phyloP scores from a whole-genome alignment of 1,140 invertebrate genomes.

The Zaprionus nigranus region DNA sequence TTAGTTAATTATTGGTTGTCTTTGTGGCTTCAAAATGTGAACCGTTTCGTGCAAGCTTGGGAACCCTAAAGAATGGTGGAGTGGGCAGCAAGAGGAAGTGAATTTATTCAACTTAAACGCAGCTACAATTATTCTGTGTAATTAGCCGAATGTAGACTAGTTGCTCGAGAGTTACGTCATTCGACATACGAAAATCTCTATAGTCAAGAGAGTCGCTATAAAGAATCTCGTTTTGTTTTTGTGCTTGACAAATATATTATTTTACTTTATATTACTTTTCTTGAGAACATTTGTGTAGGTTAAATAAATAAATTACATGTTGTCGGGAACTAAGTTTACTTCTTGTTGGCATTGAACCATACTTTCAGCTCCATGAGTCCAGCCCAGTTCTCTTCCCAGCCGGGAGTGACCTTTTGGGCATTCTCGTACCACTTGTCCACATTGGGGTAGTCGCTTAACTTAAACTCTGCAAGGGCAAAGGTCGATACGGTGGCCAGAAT shows the following conservation, averaged over 20 bases:
- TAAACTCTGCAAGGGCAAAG: constrained; percentile 87
- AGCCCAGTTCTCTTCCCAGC: constrained; percentile 76
- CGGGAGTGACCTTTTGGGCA: constrained; percentile 88
- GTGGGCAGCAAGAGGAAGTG: neutral
- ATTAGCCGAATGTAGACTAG: neutral
- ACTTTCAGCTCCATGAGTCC: constrained; percentile 53
- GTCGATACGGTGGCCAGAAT: constrained; percentile 88
- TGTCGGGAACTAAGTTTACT: neutral
- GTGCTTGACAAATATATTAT: neutral
- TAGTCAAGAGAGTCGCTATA: neutral
- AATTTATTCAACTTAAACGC: neutral
- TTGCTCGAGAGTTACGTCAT: neutral
- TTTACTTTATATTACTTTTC: neutral
- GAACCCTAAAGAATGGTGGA: neutral
- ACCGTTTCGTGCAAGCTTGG: neutral
- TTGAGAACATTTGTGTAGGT: neutral
- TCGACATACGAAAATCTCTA: no score
- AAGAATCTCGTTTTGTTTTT: neutral
- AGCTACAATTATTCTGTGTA: constrained; percentile 7
- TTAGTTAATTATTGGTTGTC: neutral
- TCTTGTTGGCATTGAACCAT: constrained; percentile 17
- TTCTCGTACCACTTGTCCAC: constrained; percentile 89
- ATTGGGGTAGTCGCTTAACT: constrained; percentile 88
- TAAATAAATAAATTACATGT: neutral
- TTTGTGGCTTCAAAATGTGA: neutral